Conservation (phyloP, 1,140 invertebrate species). For the Heliconius hewitsoni region DNA sequence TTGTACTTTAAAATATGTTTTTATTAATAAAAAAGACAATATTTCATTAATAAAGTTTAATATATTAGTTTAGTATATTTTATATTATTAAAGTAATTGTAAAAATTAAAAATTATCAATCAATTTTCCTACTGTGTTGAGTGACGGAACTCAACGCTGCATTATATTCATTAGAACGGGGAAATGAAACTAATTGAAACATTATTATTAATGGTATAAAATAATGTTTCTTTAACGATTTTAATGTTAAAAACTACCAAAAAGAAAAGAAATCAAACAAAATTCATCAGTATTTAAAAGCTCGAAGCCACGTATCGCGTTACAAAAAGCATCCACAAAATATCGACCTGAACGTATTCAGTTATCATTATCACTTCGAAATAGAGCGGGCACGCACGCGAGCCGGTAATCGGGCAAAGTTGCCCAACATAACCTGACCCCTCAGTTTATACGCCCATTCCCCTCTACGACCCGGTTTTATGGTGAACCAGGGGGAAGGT, state of each 20-base stretch:
- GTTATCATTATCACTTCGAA: conserved; percentile 77
- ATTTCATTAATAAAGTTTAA: not conserved
- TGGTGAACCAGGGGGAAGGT: conserved; percentile 45
- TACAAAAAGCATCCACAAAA: conserved; percentile 26
- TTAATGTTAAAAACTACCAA: not conserved
- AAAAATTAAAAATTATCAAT: too few relatives aligned
- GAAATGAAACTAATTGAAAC: not conserved
- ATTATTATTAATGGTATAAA: not conserved
- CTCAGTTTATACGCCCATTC: conserved; percentile 55
- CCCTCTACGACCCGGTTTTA: conserved; percentile 65
- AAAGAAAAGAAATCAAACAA: not conserved
- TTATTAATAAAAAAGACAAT: not conserved
- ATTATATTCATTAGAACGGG: too few relatives aligned
- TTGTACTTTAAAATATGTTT: not conserved
- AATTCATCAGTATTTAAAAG: not conserved
- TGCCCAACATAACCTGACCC: conserved; percentile 59
- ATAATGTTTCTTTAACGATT: too few relatives aligned
- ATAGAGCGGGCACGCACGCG: conserved; percentile 69
- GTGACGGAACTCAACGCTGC: not conserved
- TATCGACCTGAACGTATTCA: conserved; percentile 38
- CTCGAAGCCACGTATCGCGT: not conserved
- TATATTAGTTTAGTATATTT: not conserved
- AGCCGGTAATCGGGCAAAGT: conserved; percentile 71
- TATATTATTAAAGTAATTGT: too few relatives aligned
- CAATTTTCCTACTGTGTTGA: not conserved